These are phyloP conservation scores for Troides aeacus DNA, from an alignment of 2,888 invertebrate genomes.

Conservation along the genomic window DNA sequence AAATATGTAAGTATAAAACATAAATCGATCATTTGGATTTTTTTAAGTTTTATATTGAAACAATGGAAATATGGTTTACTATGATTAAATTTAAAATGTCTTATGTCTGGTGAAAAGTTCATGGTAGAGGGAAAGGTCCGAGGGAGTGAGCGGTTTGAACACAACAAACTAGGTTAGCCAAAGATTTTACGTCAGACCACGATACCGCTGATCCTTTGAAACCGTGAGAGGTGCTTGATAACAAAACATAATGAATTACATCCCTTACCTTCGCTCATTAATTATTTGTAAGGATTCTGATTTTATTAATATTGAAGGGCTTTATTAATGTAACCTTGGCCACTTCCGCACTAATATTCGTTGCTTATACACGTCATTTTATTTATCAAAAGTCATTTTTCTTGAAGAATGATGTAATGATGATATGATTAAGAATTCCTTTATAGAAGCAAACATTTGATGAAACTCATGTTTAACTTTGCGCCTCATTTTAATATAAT, in stretches of 20 bases:
- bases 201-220: slow-evolving; percentile 26
- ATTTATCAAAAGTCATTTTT: not conserved
- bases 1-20: too few species aligned
- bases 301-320: slow-evolving; percentile 14
- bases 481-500: not conserved
- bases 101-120: not conserved
- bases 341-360: not conserved
- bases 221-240: slow-evolving; percentile 23
- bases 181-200: slow-evolving; percentile 47
- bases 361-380: not conserved
- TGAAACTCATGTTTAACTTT: too few species aligned
- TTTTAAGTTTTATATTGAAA: not conserved
- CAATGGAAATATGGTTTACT: not conserved
- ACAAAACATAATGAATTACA: slow-evolving; percentile 25
- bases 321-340: slow-evolving; percentile 7
- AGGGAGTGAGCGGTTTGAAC: slow-evolving; percentile 33
- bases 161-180: slow-evolving; percentile 55
- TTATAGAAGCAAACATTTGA: not conserved
- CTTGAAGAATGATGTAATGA: too few species aligned
- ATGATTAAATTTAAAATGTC: not conserved
- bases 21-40: too few species aligned
- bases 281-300: slow-evolving; percentile 12
- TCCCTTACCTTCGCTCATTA: slow-evolving; percentile 21
- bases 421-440: not conserved
- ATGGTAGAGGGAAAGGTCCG: slow-evolving; percentile 13